Conservation (phyloP, 1,140 invertebrate genomes). For the Drosophila ficusphila region DNA sequence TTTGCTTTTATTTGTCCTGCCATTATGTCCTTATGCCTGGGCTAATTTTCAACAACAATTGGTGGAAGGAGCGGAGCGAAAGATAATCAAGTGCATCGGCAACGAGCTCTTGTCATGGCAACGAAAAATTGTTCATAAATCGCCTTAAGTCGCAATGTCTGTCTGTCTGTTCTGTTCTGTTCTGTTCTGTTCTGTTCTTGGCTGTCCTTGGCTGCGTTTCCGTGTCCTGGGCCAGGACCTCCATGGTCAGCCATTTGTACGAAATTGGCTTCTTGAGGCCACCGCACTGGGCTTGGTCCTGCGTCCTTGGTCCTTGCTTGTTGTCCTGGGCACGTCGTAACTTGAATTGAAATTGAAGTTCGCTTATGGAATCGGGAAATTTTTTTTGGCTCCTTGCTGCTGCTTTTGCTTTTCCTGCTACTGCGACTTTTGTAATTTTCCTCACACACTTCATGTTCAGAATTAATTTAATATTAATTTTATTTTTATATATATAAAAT, state of each 20-base stretch:
- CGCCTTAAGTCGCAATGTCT: slow-evolving; percentile 56
- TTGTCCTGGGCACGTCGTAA: slow-evolving; percentile 66
- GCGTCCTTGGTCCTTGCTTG: slow-evolving; percentile 14
- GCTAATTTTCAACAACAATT: slow-evolving; percentile 52
- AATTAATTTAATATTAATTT: slow-evolving; percentile 83
- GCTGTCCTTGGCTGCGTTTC: background rate
- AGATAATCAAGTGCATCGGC: slow-evolving; percentile 43
- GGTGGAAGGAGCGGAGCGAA: background rate
- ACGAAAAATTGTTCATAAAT: slow-evolving; percentile 66
- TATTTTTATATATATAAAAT: slow-evolving; percentile 66
- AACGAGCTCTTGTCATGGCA: slow-evolving; percentile 49
- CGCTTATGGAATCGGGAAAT: slow-evolving; percentile 76
- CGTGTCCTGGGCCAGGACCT: slow-evolving; percentile 36
- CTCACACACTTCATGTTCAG: slow-evolving; percentile 80
- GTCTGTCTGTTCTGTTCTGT: no score
- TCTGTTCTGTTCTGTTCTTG: no score
- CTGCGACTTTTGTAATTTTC: slow-evolving; percentile 76
- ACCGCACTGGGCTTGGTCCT: slow-evolving; percentile 1
- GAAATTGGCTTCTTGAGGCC: slow-evolving; percentile 64
- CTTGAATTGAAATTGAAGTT: slow-evolving; percentile 82
- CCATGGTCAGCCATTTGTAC: slow-evolving; percentile 72
- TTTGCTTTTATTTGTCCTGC: slow-evolving; percentile 66
- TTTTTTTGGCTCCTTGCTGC: slow-evolving; percentile 9
- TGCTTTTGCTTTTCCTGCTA: slow-evolving; percentile 14
- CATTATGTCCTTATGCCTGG: slow-evolving; percentile 24